Base-by-base conservation (phyloP, 2,113 vertebrate species). In the Cairina moschata region DNA sequence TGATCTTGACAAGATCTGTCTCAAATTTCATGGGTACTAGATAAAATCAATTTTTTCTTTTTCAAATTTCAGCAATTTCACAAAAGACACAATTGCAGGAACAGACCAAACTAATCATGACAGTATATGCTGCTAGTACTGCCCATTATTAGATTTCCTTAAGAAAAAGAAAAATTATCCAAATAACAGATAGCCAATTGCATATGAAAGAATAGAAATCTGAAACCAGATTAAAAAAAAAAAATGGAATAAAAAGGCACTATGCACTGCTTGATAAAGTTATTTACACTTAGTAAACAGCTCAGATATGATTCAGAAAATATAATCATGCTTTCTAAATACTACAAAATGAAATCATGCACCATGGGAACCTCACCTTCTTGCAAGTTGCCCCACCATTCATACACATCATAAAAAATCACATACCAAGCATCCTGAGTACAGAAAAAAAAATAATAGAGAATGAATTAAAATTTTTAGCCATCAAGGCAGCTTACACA, bases 381-480 rank as follows among this genome's bases (percentile, higher is more conserved):
- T 68, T 40, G 14, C 17, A 80, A 72, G 8, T 17, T 63, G 60
- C 46, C 60, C 60, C 72, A 62, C 82, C 88, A 91, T 94, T 60
- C n/a, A 58, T 6, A 83, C 13, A 88, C 23, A 83, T 14, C 34
- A 48, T 48, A 60, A 83, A 80, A 84, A 76, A 23, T 26, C 40
- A n/a, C 46, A 55, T 82, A 76, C 52, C 12, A 6, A 89, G 13
- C 1, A 0, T 25, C 40, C 12, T 40, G 40, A 81, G 48, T 56
- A 74, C 21, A 83, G 67, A 34, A 88, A 63, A 72, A 90, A 90
- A 94, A 91, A 84, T 81, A 74, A 83, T 38, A 90, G 32, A 76
- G 29, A 32, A 28, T 14, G 59, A 6, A 22, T 28, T 56, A 66
- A 93, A 79, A 68, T 54, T 52, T 40, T 80, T 65, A 55, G 76